Conservation (phyloP, 2,888 invertebrate genomes). For the Philopedon plagiatum region DNA sequence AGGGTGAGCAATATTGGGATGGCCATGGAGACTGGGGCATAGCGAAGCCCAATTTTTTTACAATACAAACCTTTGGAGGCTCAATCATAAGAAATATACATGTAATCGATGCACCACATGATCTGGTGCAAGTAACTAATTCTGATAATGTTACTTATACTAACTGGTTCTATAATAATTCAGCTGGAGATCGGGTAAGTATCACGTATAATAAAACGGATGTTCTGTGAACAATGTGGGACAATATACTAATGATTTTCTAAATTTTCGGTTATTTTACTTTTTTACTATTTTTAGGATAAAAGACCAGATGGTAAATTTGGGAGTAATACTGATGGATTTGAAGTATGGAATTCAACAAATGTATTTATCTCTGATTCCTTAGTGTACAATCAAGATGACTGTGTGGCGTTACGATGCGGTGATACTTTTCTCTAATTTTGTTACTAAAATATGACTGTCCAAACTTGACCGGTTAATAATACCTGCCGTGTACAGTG, state of each 20-base stretch:
- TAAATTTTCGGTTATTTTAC: no score
- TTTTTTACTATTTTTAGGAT: neutral
- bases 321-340: constrained; percentile 35
- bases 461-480: no score
- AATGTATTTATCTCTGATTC: constrained; percentile 24
- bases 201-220: no score
- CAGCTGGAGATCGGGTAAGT: constrained; percentile 27
- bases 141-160: constrained; percentile 36
- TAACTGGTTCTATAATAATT: constrained; percentile 51
- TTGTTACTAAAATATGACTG: neutral
- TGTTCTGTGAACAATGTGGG: no score
- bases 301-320: constrained; percentile 1
- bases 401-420: constrained; percentile 42
- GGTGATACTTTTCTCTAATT: constrained; percentile 24
- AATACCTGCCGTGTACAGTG: no score
- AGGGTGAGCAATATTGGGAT: constrained; percentile 53
- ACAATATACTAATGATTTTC: no score
- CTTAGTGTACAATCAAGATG: constrained; percentile 42
- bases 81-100: constrained; percentile 50
- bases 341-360: constrained; percentile 43
- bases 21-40: constrained; percentile 47
- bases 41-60: constrained; percentile 52
- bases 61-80: constrained; percentile 46
- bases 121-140: constrained; percentile 46
- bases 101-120: constrained; percentile 50